phyloP scores from a whole-genome alignment of 2,888 invertebrate species.

The Epinotia brunnichana region DNA sequence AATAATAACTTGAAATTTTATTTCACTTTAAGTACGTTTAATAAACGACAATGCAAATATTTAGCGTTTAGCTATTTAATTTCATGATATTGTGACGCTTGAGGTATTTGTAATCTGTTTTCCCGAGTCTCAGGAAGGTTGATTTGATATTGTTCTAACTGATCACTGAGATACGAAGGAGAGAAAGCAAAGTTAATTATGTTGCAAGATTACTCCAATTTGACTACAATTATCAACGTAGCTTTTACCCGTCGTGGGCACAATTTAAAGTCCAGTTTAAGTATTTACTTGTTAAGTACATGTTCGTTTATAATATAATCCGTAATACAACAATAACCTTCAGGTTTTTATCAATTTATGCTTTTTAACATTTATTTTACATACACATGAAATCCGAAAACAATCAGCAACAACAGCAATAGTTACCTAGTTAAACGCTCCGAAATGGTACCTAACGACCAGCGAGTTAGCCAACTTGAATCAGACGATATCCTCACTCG shows the following conservation, averaged over 20 bases:
- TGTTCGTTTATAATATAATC: not conserved
- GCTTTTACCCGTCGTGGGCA: not conserved
- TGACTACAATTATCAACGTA: not conserved
- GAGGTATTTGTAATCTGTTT: conserved; percentile 34
- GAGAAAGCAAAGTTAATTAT: not conserved
- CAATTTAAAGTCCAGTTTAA: not conserved
- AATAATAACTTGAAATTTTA: conserved; percentile 44
- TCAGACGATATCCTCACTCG: conserved; percentile 22
- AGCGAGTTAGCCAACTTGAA: not conserved
- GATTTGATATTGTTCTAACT: conserved; percentile 9
- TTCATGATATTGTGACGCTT: conserved; percentile 36
- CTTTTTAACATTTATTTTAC: not conserved
- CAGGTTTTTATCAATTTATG: not conserved
- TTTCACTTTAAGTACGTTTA: conserved; percentile 42
- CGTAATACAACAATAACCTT: not conserved
- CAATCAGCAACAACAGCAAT: not conserved
- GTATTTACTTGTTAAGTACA: not conserved
- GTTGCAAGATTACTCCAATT: not conserved
- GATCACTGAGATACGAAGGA: not conserved
- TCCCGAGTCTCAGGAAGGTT: not conserved
- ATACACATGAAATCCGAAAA: not conserved
- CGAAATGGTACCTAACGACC: not conserved
- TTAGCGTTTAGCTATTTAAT: conserved; percentile 42
- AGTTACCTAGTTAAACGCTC: not conserved
- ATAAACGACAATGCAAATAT: conserved; percentile 44